Conservation (phyloP, 2,113 vertebrate species). For the Mesitornis unicolor region DNA sequence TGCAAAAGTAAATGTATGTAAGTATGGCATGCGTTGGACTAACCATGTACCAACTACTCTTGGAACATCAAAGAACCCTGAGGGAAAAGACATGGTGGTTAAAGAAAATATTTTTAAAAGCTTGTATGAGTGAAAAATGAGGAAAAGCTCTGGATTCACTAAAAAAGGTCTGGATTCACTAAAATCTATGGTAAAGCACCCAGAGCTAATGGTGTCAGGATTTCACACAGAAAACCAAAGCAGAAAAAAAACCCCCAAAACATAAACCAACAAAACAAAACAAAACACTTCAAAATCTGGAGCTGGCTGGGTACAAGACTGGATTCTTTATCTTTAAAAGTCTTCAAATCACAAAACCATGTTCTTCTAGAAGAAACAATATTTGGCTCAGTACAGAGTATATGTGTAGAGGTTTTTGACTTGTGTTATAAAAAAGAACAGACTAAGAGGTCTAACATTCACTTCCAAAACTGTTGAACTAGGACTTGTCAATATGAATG, state of each 20-base stretch:
- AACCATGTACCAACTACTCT: neutral
- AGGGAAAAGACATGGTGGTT: neutral
- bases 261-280: too few relatives aligned
- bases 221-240: neutral
- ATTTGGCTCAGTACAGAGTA: neutral
- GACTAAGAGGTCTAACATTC: neutral
- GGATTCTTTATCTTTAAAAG: neutral
- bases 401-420: neutral
- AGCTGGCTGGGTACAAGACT: neutral
- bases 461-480: neutral
- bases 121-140: neutral
- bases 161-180: neutral
- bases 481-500: neutral
- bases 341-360: neutral
- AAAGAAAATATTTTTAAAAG: conserved; percentile 3
- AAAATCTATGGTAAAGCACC: neutral
- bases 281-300: neutral
- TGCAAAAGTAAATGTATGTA: neutral
- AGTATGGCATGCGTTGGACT: neutral
- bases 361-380: neutral
- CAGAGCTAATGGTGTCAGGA: neutral
- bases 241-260: accelerated
- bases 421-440: neutral
- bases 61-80: neutral
- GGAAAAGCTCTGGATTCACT: neutral